Base-by-base conservation (phyloP, 2,797 vertebrate genomes). In the Gobio occitaniae region DNA sequence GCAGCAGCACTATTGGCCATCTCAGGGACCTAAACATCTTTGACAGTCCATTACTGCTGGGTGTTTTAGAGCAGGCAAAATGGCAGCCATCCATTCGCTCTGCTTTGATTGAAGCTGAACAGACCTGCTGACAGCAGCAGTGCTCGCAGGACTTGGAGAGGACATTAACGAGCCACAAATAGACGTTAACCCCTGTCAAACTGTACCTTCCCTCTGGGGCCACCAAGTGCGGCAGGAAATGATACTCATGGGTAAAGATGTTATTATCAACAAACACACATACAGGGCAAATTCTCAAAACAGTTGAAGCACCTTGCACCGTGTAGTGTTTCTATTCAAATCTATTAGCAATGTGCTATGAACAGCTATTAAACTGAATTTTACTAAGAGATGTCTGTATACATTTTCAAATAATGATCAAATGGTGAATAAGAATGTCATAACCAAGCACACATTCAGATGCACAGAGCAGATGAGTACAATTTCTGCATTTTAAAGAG, bases 21-120 rank as follows among this genome's bases (percentile, higher is more conserved):
- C 36, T 44, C 17, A 54, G 90, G 80, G 89, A 91, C 89, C 68
- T 83, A 89, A 92, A 90, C 87, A 91, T 80, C 88, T 88, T 91
- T 93, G 83, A 92, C 83, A 78, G 92, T 90, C 87, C 90, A 92
- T 92, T 94, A 91, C 89, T 90, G 90, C 72, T 65, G 70, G 75
- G 54, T 82, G 21, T 87, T 61, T 79, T 71, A 86, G 77, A 79
- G 70, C 68, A 25, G 41, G 50, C 69, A 71, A 83, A 72, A 82
- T 59, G 84, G 63, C 83, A 85, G 56, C 87, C 87, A 91, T 90
- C 89, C 83, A 91, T 91, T 91, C 83, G 87, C 89, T 84, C 88
- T 82, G 88, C 74, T 90, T 92, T 92, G 92, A 93, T 93, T 92
- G 91, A 93, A 91, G 87, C 84, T 90, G 90, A 90, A 85, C 84